phyloP scores from a whole-genome alignment of 2,888 invertebrate species.

The Norana najaformis region DNA sequence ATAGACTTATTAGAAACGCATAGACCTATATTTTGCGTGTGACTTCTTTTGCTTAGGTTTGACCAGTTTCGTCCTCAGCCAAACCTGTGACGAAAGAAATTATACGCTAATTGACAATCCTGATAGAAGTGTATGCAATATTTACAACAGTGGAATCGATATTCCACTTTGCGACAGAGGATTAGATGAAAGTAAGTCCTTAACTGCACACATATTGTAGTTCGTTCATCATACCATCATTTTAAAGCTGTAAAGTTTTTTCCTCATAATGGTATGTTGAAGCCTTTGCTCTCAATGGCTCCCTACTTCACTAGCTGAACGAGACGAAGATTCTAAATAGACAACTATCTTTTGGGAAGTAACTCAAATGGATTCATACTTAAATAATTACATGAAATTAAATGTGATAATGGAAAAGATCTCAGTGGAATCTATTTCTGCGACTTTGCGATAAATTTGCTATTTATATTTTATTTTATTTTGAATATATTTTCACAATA shows the following conservation, averaged over 20 bases:
- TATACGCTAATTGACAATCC: neutral
- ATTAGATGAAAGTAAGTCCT: neutral
- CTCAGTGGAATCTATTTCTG: neutral
- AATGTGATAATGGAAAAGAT: neutral
- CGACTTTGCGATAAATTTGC: neutral
- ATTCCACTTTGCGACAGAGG: neutral
- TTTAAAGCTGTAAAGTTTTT: neutral
- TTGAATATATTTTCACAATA: neutral
- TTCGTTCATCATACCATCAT: neutral
- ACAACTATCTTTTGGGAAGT: neutral
- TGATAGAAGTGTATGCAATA: neutral
- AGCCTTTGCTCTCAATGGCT: neutral
- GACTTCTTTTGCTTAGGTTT: neutral
- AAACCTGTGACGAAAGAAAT: conserved; percentile 13
- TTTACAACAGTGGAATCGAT: neutral
- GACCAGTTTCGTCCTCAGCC: neutral
- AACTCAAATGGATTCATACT: neutral
- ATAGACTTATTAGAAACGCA: neutral
- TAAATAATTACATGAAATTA: neutral
- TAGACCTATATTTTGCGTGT: neutral
- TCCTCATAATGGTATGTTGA: neutral
- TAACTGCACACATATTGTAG: no score
- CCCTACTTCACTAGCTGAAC: neutral
- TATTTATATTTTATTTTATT: neutral
- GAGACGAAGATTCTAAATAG: no score